Percentiles rank a stretch among this genome's conserved stretches.
Evolutionary conservation across 2,113 vertebrate genomes (phyloP).

Genomic region (Athene cunicularia): DNA sequence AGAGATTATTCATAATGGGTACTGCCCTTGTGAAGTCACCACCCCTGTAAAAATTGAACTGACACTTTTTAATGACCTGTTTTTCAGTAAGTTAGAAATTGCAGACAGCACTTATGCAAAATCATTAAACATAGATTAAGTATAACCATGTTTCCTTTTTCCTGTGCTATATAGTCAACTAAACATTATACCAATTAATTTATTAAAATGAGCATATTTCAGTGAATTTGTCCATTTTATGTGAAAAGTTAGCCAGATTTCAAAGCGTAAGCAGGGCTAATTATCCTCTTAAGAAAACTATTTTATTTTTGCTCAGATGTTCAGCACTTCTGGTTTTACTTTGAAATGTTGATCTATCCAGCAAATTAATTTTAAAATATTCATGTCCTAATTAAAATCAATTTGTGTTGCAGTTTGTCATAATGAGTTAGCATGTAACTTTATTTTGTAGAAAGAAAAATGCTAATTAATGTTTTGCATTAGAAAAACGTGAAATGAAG

Average conservation of each 20-base stretch:
- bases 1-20: conserved; percentile 43
- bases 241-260: conserved; percentile 58
- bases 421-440: conserved; percentile 56
- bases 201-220: conserved; percentile 55
- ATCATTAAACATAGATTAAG: conserved; percentile 75
- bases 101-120: conserved; percentile 64
- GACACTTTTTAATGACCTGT: conserved; percentile 67
- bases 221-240: conserved; percentile 37
- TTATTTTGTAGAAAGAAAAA: conserved; percentile 52
- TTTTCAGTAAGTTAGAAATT: conserved; percentile 60
- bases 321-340: conserved; percentile 68
- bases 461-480: conserved; percentile 57
- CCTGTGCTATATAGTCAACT: conserved; percentile 27
- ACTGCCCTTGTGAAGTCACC: conserved; percentile 59
- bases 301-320: conserved; percentile 70
- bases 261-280: conserved; percentile 52
- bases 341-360: conserved; percentile 72
- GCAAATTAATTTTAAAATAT: conserved; percentile 75
- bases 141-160: conserved; percentile 76
- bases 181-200: conserved; percentile 61
- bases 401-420: conserved; percentile 68
- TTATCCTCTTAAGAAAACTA: conserved; percentile 62
- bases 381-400: conserved; percentile 76
- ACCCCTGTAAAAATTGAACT: conserved; percentile 60
- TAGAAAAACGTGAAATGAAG: background rate